Percentiles rank a stretch among this genome's conserved stretches.
Conservation (phyloP, 2,113 vertebrate genomes). For the Picathartes gymnocephalus region DNA sequence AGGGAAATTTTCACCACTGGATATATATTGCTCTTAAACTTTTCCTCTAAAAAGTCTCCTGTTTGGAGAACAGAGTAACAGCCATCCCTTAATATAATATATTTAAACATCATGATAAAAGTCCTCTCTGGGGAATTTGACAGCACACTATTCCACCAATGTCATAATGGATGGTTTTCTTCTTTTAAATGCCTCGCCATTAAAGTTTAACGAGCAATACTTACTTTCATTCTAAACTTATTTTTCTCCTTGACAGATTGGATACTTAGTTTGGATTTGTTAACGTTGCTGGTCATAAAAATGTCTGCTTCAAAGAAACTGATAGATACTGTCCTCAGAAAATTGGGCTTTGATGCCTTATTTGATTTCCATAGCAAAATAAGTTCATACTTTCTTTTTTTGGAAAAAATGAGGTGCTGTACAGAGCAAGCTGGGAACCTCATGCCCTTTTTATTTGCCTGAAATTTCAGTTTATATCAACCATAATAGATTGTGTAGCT, state of each 20-base stretch:
- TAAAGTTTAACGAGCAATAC: constrained; percentile 46
- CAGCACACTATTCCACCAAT: background rate
- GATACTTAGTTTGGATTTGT: constrained; percentile 44
- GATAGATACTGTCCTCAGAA: constrained; percentile 31
- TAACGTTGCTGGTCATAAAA: constrained; percentile 25
- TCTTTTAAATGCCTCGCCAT: constrained; percentile 12
- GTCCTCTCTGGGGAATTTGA: background rate
- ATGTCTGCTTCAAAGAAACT: constrained; percentile 48
- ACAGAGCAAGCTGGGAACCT: background rate
- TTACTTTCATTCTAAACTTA: constrained; percentile 30
- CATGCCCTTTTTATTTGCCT: background rate
- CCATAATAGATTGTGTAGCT: background rate
- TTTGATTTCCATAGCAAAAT: constrained; percentile 44
- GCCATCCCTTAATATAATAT: background rate
- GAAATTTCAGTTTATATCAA: background rate
- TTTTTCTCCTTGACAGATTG: constrained; percentile 50
- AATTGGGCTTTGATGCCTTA: constrained; percentile 50
- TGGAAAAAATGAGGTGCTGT: background rate
- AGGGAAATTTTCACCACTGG: background rate
- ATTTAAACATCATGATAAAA: constrained; percentile 38
- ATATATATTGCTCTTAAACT: background rate
- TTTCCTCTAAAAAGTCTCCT: constrained; percentile 19
- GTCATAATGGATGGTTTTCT: constrained; percentile 9
- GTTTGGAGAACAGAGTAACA: background rate
- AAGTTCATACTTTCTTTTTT: constrained; percentile 42